These are phyloP conservation scores for Esox niger DNA, from an alignment of 2,113 vertebrate species.

Conservation along the genomic window DNA sequence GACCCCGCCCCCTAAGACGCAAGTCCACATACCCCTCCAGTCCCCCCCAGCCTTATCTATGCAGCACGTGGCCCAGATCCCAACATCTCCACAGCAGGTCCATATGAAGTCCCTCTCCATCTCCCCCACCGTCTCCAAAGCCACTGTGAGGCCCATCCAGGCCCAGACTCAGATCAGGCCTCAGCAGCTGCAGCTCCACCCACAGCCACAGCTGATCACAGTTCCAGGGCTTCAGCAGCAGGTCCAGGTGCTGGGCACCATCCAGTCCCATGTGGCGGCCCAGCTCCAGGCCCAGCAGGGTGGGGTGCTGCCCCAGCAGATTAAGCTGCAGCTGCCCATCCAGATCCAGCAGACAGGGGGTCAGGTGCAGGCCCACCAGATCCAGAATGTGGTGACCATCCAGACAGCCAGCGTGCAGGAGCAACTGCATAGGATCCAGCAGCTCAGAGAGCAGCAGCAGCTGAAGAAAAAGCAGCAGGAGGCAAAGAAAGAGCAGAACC, in stretches of 20 bases:
- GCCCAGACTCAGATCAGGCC: slow-evolving; percentile 62
- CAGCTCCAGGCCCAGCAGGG: slow-evolving; percentile 85
- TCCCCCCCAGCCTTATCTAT: slow-evolving; percentile 36
- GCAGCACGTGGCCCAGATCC: slow-evolving; percentile 57
- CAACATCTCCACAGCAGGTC: slow-evolving; percentile 65
- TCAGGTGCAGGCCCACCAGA: slow-evolving; percentile 81
- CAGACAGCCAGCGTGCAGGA: slow-evolving; percentile 90
- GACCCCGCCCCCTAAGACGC: slow-evolving; percentile 34
- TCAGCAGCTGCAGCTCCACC: slow-evolving; percentile 75
- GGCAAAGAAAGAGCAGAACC: slow-evolving; percentile 83
- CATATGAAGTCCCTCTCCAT: slow-evolving; percentile 56
- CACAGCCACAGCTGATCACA: slow-evolving; percentile 84
- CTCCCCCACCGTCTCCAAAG: slow-evolving; percentile 48
- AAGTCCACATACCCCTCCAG: slow-evolving; percentile 55
- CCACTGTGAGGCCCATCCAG: slow-evolving; percentile 45
- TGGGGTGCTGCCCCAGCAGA: slow-evolving; percentile 82
- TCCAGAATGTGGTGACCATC: slow-evolving; percentile 91
- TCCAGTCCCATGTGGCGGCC: slow-evolving; percentile 62
- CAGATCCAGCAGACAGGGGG: slow-evolving; percentile 80
- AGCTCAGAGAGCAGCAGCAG: slow-evolving; percentile 82
- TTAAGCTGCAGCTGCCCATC: slow-evolving; percentile 86
- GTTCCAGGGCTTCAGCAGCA: slow-evolving; percentile 87
- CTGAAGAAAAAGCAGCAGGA: slow-evolving; percentile 86
- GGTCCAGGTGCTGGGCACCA: slow-evolving; percentile 81
- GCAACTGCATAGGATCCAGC: slow-evolving; percentile 90